These are phyloP conservation scores for Neomorphus geoffroyi DNA, from an alignment of 2,797 vertebrate genomes.

Conservation along the genomic window DNA sequence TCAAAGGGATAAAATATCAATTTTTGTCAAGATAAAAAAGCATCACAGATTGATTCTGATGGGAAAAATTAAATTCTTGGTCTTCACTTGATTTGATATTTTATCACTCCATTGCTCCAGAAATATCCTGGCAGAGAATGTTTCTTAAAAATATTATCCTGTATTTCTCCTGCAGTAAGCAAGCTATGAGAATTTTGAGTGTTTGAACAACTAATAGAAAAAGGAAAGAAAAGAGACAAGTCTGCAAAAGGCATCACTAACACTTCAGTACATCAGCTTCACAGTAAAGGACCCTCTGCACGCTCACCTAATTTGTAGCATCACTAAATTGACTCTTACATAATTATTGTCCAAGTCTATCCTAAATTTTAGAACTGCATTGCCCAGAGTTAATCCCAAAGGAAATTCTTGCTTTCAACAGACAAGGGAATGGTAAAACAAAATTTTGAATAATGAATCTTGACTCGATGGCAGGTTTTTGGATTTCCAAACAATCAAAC, in stretches of 20 bases:
- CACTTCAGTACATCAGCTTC: not conserved
- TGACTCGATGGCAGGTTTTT: not conserved
- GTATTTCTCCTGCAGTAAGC: constrained; percentile 41
- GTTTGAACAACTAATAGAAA: not conserved
- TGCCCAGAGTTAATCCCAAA: not conserved
- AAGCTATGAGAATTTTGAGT: constrained; percentile 19
- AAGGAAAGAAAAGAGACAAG: constrained; percentile 11
- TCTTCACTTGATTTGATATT: constrained; percentile 73
- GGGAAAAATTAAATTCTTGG: constrained; percentile 73
- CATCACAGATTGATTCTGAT: constrained; percentile 64
- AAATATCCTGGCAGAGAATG: constrained; percentile 59
- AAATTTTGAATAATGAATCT: not conserved
- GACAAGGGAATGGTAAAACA: not conserved
- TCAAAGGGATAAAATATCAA: constrained; percentile 72
- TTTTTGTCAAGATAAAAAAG: constrained; percentile 74
- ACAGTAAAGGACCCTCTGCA: not conserved
- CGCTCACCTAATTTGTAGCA: not conserved
- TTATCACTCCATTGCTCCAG: constrained; percentile 67
- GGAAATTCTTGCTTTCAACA: not conserved
- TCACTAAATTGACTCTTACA: not conserved
- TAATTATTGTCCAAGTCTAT: not conserved
- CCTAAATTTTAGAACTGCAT: not conserved
- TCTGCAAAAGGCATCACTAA: not conserved
- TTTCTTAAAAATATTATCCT: constrained; percentile 25
- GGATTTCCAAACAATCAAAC: not conserved